Base-by-base conservation (phyloP, 2,888 invertebrate species). In the Pseudococcus viburni region DNA sequence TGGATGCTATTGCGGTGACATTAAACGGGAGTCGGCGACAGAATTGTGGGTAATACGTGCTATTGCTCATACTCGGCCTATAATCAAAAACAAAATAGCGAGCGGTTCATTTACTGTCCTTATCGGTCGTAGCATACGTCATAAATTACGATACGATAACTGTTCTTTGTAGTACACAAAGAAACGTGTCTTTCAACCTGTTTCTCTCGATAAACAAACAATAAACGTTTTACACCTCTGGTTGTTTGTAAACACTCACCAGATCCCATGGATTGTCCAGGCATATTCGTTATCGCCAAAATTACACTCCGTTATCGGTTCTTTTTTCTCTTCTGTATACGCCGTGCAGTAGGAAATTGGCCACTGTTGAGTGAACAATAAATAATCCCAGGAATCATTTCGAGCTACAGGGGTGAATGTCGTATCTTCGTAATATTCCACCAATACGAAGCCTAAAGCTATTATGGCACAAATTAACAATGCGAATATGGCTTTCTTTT, bases 331-430 rank as follows among this genome's bases (percentile, higher is more conserved):
- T 55, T 89, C 89, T 86, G 89, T 89, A 96, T 96, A 96, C 89
- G 94, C 93, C 73, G 93, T 93, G 90, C 96, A 96, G 2, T 94
- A 93, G 0, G 95, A 94, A 73, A 93, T 93, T 0, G 96, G 96
- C 96, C 96, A 97, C 90, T 94, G 94, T 91, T 96, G 96, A 0
- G 96, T 95, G 91, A 96, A 97, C 89, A 96, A 94, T 12, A 97
- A 91, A 80, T 95, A 92, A 91, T 97, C 96, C 94, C 95, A 96
- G 15, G 94, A 92, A 73, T 92, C 64, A 84, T 89, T 88, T 1
- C 48, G 51, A 4, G 86, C 0, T 15, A 84, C 73, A 39, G 88
- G 15, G 8, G 12, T 11, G 12, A 12, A 46, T 46, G 46, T 42
- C 15, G n/a, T 6, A n/a, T 42, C 42, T 46, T 73, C 68, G 22